Conservation (phyloP, 2,888 invertebrate genomes). For the Pammene aurita region DNA sequence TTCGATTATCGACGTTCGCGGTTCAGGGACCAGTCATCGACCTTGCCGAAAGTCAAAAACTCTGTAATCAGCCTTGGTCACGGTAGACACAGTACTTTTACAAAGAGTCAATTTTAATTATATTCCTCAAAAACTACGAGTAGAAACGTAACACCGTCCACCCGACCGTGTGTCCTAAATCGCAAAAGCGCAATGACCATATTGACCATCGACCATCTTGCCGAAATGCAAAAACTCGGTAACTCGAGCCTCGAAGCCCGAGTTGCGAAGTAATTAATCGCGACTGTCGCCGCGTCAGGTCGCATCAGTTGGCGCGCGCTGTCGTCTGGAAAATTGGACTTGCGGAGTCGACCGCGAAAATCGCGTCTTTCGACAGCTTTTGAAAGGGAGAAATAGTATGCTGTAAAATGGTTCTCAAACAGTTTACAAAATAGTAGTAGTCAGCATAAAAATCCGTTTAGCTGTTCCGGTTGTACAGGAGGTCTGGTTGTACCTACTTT, state of each 20-base stretch:
- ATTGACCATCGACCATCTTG: conserved; percentile 23
- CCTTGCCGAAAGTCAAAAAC: no score
- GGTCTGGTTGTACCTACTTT: no score
- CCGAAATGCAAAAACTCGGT: conserved; percentile 57
- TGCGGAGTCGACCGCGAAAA: conserved; percentile 47
- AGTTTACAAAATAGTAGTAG: neutral
- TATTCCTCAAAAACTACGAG: neutral
- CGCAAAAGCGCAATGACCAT: conserved; percentile 14
- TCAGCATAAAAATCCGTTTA: no score
- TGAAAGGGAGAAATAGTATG: neutral
- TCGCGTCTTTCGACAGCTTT: conserved; percentile 5
- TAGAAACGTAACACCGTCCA: neutral
- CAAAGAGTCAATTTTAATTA: neutral
- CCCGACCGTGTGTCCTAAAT: conserved; percentile 67
- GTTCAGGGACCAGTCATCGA: no score
- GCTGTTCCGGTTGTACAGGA: no score
- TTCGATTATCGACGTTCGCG: no score
- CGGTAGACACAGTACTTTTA: no score
- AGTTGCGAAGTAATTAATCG: conserved; percentile 72
- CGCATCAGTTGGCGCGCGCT: conserved; percentile 70
- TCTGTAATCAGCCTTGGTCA: no score
- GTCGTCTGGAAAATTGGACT: conserved; percentile 77
- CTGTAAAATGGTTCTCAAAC: neutral
- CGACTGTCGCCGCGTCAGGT: conserved; percentile 75
- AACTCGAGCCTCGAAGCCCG: conserved; percentile 59